Conservation (phyloP, 2,888 invertebrate genomes). For the Acrobasis consociella region DNA sequence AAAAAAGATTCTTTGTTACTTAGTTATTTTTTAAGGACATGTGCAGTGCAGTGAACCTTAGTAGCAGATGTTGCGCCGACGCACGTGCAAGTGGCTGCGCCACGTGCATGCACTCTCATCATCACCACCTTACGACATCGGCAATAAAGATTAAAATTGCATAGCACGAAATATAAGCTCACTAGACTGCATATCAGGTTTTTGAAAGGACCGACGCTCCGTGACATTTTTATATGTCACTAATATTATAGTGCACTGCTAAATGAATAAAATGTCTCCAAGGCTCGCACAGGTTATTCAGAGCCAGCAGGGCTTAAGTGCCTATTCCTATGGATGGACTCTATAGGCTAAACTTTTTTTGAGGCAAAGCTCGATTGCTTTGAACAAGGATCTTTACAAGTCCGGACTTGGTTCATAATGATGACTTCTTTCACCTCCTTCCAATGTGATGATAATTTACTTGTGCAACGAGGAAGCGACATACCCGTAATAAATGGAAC, state of each 20-base stretch:
- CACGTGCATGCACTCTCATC: slow-evolving; percentile 46
- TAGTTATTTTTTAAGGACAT: slow-evolving; percentile 38
- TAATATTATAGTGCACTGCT: neutral
- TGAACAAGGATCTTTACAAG: too few species aligned
- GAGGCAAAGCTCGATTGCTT: too few species aligned
- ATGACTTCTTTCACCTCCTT: too few species aligned
- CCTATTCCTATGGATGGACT: too few species aligned
- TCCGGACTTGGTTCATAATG: too few species aligned
- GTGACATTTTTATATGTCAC: slow-evolving; percentile 4
- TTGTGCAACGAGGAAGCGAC: too few species aligned
- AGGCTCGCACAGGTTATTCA: neutral
- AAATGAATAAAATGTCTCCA: slow-evolving; percentile 4
- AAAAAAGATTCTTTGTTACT: neutral
- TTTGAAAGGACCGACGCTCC: slow-evolving; percentile 5
- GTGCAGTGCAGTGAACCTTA: slow-evolving; percentile 56
- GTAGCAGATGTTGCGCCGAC: slow-evolving; percentile 50
- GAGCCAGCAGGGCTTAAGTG: too few species aligned
- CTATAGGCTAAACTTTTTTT: too few species aligned
- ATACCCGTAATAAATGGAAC: too few species aligned
- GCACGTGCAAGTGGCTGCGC: slow-evolving; percentile 33
- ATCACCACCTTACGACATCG: slow-evolving; percentile 22
- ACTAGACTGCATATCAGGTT: slow-evolving; percentile 20
- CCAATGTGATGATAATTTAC: too few species aligned
- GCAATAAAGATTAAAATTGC: slow-evolving; percentile 2
- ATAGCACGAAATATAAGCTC: neutral